Conservation (phyloP, 2,797 vertebrate genomes). For the Chaetodon trifasciatus region DNA sequence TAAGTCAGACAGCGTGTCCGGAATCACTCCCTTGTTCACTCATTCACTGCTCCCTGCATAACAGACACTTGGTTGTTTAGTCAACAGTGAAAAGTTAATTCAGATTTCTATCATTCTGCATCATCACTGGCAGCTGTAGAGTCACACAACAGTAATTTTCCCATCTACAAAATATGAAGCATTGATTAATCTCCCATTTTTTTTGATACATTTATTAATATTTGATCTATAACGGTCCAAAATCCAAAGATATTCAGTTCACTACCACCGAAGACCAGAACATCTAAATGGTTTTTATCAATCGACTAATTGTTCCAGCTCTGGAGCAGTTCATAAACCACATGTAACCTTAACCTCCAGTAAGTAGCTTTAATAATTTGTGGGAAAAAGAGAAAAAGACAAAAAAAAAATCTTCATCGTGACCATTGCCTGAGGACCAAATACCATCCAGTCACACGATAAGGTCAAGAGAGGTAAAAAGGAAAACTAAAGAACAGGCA, state of each 20-base stretch:
- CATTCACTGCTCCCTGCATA: not conserved
- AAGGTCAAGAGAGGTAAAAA: conserved; percentile 47
- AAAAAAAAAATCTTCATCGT: conserved; percentile 1
- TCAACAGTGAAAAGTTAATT: not conserved
- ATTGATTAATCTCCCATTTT: not conserved
- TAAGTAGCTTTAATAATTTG: not conserved
- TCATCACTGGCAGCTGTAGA: not conserved
- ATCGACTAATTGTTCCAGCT: not conserved
- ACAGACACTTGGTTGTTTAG: not conserved
- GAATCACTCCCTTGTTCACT: not conserved
- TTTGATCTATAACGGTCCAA: not conserved
- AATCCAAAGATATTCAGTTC: not conserved
- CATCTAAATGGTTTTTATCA: not conserved
- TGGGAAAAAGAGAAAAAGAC: not conserved
- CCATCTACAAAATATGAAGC: not conserved
- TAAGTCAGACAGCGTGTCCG: not conserved
- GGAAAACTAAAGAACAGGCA: conserved; percentile 8
- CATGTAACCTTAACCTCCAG: conserved; percentile 16
- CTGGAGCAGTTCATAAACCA: not conserved
- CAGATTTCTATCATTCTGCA: not conserved
- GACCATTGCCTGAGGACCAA: conserved; percentile 33
- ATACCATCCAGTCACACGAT: conserved; percentile 37
- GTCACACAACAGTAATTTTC: not conserved
- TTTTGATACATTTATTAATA: not conserved
- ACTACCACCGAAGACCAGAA: not conserved